Evolutionary conservation across 2,797 vertebrate genomes (phyloP).

Genomic region (Euthynnus affinis): DNA sequence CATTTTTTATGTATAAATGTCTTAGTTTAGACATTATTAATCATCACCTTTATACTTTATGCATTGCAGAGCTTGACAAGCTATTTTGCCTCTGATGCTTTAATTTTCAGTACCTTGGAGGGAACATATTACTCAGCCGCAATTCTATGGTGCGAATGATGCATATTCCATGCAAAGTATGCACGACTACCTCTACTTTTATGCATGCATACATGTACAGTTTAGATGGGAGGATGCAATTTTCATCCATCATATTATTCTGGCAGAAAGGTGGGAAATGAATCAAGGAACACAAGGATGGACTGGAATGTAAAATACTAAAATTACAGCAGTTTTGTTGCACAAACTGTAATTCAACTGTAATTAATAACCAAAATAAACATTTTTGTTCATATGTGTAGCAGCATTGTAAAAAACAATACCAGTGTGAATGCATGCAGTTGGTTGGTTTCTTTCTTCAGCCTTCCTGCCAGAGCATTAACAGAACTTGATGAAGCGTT

Average conservation of each 20-base stretch:
- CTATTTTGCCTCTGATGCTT: background rate
- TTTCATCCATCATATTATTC: background rate
- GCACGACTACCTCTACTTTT: background rate
- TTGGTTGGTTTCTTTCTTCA: background rate
- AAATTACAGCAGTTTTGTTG: background rate
- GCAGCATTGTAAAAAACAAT: background rate
- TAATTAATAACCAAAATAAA: background rate
- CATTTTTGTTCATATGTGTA: background rate
- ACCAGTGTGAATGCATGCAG: background rate
- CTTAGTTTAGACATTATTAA: background rate
- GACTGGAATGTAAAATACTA: background rate
- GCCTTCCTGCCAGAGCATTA: slow-evolving; percentile 24
- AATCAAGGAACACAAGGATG: background rate
- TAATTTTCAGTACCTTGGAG: slow-evolving; percentile 4
- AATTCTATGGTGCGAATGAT: background rate
- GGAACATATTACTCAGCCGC: background rate
- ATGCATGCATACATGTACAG: background rate
- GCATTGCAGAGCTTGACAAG: background rate
- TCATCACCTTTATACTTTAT: background rate
- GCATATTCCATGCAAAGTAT: background rate
- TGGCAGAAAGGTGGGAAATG: background rate
- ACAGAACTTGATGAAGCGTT: slow-evolving; percentile 25
- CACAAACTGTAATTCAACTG: background rate
- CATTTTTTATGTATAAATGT: background rate
- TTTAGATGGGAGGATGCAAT: background rate